These are phyloP conservation scores for Gobius niger DNA, from an alignment of 2,113 vertebrate genomes.

Conservation along the genomic window DNA sequence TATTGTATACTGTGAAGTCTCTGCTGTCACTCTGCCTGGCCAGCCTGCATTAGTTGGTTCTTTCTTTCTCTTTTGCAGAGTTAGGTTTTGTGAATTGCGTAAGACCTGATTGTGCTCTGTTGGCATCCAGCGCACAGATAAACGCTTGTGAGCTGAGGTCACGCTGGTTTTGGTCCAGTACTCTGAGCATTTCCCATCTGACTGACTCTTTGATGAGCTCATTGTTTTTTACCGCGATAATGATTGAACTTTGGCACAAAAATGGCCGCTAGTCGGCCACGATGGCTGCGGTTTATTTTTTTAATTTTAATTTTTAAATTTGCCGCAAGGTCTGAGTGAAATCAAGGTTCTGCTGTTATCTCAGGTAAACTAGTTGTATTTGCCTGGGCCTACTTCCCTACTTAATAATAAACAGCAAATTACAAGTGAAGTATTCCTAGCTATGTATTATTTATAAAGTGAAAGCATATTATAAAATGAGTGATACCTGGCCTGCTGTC, in stretches of 20 bases:
- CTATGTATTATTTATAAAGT: no score
- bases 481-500: no score
- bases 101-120: not conserved
- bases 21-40: not conserved
- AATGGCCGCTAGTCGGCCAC: slow-evolving; percentile 8
- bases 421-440: no score
- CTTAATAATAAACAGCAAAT: no score
- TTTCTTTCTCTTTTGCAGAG: not conserved
- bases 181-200: slow-evolving; percentile 46
- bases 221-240: slow-evolving; percentile 58
- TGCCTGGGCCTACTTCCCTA: no score
- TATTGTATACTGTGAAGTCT: not conserved
- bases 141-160: slow-evolving; percentile 59
- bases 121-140: slow-evolving; percentile 47
- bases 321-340: slow-evolving; percentile 20
- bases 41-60: not conserved
- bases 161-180: slow-evolving; percentile 56
- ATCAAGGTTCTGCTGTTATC: not conserved
- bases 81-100: not conserved
- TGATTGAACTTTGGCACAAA: slow-evolving; percentile 53
- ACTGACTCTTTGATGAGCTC: slow-evolving; percentile 64
- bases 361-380: not conserved
- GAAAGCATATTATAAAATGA: no score
- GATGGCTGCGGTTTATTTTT: no score
- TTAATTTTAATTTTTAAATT: no score